A percentile compares a stretch with the other conserved stretches of the same genome.
These are phyloP conservation scores for Bembecia ichneumoniformis DNA, from an alignment of 2,888 invertebrate genomes.

Conservation along the genomic window DNA sequence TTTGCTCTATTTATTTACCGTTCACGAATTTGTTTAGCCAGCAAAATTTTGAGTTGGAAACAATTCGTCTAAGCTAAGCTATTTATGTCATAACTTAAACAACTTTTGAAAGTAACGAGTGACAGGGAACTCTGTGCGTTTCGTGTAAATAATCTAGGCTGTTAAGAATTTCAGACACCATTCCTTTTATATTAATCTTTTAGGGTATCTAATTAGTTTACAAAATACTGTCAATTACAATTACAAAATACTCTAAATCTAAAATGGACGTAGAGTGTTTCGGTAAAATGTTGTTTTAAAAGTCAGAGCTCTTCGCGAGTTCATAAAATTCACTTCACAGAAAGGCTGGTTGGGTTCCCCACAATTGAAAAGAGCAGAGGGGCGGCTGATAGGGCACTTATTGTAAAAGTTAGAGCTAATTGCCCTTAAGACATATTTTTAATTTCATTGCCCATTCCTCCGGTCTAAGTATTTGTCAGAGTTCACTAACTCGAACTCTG, in stretches of 20 bases:
- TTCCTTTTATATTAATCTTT: too few relatives aligned
- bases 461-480: constrained; percentile 62
- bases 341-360: constrained; percentile 57
- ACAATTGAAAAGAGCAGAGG: constrained; percentile 68
- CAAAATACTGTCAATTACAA: too few relatives aligned
- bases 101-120: too few relatives aligned
- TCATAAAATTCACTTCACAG: constrained; percentile 65
- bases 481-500: constrained; percentile 49
- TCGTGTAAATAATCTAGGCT: too few relatives aligned
- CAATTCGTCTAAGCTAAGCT: too few relatives aligned
- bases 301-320: constrained; percentile 53
- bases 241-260: too few relatives aligned
- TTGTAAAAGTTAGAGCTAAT: constrained; percentile 73
- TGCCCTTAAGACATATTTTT: constrained; percentile 75
- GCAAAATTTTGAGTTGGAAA: too few relatives aligned
- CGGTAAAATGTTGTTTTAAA: constrained; percentile 20
- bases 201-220: too few relatives aligned
- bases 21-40: not conserved
- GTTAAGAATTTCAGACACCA: too few relatives aligned
- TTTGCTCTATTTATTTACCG: not conserved
- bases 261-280: too few relatives aligned
- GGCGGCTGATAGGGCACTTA: constrained; percentile 66
- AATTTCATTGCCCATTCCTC: constrained; percentile 72
- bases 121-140: too few relatives aligned
- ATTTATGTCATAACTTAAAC: too few relatives aligned